Evolutionary conservation across 2,888 invertebrate genomes (phyloP).

Genomic region (Antheraea assamensis): DNA sequence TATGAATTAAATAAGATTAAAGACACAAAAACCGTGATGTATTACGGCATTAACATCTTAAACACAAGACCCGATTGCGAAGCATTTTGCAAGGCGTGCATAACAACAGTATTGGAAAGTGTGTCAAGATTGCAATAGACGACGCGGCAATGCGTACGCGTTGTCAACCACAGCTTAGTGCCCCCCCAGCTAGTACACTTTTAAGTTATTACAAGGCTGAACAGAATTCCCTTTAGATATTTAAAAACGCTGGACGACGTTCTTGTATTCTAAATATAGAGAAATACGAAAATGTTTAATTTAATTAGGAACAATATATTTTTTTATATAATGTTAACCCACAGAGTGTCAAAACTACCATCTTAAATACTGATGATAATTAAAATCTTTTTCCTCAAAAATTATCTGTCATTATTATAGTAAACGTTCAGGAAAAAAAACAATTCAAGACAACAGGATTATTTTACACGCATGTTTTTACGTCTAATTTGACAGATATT

Average conservation of each 20-base stretch:
- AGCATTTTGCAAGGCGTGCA: conserved; percentile 74
- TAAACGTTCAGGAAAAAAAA: neutral
- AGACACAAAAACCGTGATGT: conserved; percentile 21
- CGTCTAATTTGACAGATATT: neutral
- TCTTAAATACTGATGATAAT: neutral
- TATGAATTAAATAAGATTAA: conserved; percentile 3
- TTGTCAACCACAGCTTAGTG: neutral
- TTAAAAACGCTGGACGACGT: neutral
- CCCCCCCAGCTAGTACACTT: conserved; percentile 24
- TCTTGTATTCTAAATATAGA: neutral
- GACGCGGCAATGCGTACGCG: conserved; percentile 36
- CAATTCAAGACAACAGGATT: neutral
- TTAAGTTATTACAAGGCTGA: neutral
- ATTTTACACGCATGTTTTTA: neutral
- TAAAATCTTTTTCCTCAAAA: neutral
- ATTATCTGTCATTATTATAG: neutral
- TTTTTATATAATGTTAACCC: no score
- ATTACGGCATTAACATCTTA: conserved; percentile 42
- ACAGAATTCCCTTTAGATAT: neutral
- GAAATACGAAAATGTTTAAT: neutral
- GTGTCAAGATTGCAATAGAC: conserved; percentile 78
- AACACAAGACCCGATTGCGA: conserved; percentile 59
- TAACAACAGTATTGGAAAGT: conserved; percentile 78
- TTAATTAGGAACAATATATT: no score
- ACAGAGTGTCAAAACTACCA: neutral